Evolutionary conservation across 2,113 vertebrate species (phyloP).

Genomic region (Macheiramphus alcinus): DNA sequence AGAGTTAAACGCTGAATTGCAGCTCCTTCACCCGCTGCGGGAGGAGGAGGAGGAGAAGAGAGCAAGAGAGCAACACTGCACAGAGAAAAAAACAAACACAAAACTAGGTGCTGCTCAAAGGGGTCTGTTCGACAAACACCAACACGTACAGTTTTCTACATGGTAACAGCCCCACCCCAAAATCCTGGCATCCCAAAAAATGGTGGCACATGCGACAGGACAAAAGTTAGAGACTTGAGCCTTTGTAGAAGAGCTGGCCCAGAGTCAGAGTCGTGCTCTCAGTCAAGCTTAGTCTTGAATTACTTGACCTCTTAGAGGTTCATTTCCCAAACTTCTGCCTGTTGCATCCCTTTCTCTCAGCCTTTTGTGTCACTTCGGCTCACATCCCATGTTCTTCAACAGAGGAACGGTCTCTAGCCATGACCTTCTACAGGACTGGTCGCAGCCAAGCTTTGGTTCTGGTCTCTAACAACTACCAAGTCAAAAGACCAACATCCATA

Average conservation of each 20-base stretch:
- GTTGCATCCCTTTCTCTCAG: background rate
- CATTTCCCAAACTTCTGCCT: background rate
- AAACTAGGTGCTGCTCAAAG: background rate
- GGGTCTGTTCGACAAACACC: background rate
- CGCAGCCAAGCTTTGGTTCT: background rate
- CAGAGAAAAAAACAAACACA: background rate
- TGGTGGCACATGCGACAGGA: background rate
- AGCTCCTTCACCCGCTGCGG: background rate
- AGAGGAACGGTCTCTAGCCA: background rate
- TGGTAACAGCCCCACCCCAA: background rate
- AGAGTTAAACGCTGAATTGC: background rate
- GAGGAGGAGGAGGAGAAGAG: background rate
- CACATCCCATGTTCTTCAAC: background rate
- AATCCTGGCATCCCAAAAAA: background rate
- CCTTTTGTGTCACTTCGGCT: background rate
- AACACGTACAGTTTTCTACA: background rate
- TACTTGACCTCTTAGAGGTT: background rate
- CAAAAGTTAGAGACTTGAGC: background rate
- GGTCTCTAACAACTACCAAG: background rate
- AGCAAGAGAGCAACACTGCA: background rate
- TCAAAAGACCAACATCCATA: background rate
- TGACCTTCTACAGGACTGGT: background rate
- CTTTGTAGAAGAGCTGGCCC: background rate
- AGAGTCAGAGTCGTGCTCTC: background rate
- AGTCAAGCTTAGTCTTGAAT: background rate